Evolutionary conservation across 2,888 invertebrate genomes (phyloP).

Genomic region (Ceriagrion tenellum): DNA sequence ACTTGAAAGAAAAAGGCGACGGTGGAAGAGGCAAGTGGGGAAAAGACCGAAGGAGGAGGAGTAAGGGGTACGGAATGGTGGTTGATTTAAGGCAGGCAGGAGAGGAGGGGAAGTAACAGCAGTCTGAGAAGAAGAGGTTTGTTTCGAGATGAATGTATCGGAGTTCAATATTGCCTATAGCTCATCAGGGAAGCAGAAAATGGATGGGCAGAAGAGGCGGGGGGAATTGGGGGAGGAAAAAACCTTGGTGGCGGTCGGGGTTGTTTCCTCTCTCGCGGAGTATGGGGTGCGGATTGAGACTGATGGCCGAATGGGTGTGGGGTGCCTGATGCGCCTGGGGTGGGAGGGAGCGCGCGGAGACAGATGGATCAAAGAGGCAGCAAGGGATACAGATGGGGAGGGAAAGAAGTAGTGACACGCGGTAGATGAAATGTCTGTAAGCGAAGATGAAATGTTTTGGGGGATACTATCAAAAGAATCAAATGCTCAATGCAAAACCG

Average conservation of each 20-base stretch:
- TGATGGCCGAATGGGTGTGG: constrained; percentile 3
- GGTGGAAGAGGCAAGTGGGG: neutral
- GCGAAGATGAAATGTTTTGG: constrained; percentile 65
- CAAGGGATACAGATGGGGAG: constrained; percentile 52
- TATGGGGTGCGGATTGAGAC: neutral
- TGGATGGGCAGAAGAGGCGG: neutral
- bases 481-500: constrained; percentile 58
- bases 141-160: constrained; percentile 67
- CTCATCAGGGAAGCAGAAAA: constrained; percentile 65
- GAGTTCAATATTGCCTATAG: constrained; percentile 68
- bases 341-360: neutral
- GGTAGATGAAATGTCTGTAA: constrained; percentile 67
- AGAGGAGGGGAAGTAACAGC: constrained; percentile 23
- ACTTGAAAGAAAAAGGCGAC: neutral
- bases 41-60: neutral
- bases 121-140: constrained; percentile 66
- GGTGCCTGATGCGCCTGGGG: neutral
- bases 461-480: constrained; percentile 66
- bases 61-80: neutral
- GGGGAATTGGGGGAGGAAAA: neutral
- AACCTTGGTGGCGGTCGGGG: neutral
- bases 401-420: constrained; percentile 54
- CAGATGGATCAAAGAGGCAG: constrained; percentile 62
- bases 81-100: neutral
- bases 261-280: neutral